Conservation (phyloP, 2,113 vertebrate species). For the Vidua macroura region DNA sequence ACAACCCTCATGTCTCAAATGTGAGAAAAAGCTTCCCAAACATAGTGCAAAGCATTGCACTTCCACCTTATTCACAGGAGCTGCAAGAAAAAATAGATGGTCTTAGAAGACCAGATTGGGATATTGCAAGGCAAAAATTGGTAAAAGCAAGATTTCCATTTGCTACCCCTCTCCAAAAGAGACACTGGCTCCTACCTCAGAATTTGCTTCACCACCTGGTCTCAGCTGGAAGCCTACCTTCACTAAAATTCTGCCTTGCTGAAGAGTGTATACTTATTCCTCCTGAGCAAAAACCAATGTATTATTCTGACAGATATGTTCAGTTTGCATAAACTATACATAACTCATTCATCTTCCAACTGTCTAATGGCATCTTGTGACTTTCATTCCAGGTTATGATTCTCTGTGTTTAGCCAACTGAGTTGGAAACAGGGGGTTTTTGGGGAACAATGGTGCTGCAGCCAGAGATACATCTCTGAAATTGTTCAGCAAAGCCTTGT, state of each 20-base stretch:
- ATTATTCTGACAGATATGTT: neutral
- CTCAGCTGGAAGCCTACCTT: neutral
- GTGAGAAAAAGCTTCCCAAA: neutral
- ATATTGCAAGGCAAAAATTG: neutral
- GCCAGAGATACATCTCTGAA: neutral
- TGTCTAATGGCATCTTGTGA: neutral
- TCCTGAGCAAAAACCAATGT: neutral
- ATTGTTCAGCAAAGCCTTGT: neutral
- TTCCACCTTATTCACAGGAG: neutral
- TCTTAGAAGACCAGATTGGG: neutral
- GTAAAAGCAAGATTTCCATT: neutral
- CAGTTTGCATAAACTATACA: neutral
- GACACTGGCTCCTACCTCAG: neutral
- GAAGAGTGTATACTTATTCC: neutral
- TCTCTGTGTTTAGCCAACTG: neutral
- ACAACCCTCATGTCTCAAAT: neutral
- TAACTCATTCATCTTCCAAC: neutral
- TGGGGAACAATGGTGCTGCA: neutral
- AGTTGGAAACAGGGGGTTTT: neutral
- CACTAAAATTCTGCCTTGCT: neutral
- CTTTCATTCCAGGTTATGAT: neutral
- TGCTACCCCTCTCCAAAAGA: neutral
- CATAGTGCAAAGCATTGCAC: neutral
- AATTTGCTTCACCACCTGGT: neutral
- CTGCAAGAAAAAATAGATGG: neutral